Percentiles rank a stretch among this genome's conserved stretches.
phyloP scores from a whole-genome alignment of 64 coral and sea anemone genomes.

The Pocillopora damicornis region DNA sequence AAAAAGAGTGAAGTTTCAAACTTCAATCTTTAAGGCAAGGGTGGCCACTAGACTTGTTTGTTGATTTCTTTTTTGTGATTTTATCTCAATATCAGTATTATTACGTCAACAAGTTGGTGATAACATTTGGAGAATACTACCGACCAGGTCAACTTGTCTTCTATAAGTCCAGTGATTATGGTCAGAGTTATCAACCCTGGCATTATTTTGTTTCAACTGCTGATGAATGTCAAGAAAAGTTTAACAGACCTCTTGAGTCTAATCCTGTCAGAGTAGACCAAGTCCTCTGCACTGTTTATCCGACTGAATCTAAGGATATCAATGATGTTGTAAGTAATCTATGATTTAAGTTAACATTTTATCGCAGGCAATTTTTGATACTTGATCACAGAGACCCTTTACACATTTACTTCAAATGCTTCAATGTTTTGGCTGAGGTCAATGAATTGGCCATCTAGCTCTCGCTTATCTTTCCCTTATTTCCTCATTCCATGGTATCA shows the following conservation, averaged over 20 bases:
- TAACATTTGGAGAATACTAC: slow-evolving; percentile 79
- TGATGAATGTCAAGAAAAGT: slow-evolving; percentile 64
- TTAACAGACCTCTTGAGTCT: slow-evolving; percentile 2
- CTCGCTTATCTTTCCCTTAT: too few species aligned
- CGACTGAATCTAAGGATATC: background rate
- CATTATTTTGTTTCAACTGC: slow-evolving; percentile 74
- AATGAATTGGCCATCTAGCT: too few species aligned
- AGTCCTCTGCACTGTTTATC: slow-evolving; percentile 77
- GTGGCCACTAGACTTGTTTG: background rate
- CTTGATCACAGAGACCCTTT: background rate
- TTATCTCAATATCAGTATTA: slow-evolving; percentile 66
- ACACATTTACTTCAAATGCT: too few species aligned
- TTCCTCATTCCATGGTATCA: too few species aligned
- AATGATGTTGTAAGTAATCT: background rate
- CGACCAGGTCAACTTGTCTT: slow-evolving; percentile 81
- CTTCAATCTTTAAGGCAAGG: background rate
- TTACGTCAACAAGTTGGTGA: slow-evolving; percentile 69
- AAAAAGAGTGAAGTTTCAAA: too few species aligned
- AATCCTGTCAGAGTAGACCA: slow-evolving; percentile 48
- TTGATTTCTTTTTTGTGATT: background rate
- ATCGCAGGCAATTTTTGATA: background rate
- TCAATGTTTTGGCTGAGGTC: too few species aligned
- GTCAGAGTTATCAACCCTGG: slow-evolving; percentile 54
- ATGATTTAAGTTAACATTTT: too few species aligned
- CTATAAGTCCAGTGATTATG: slow-evolving; percentile 68